These are phyloP conservation scores for Seriola rivoliana DNA, from an alignment of 2,113 vertebrate genomes.

Conservation along the genomic window DNA sequence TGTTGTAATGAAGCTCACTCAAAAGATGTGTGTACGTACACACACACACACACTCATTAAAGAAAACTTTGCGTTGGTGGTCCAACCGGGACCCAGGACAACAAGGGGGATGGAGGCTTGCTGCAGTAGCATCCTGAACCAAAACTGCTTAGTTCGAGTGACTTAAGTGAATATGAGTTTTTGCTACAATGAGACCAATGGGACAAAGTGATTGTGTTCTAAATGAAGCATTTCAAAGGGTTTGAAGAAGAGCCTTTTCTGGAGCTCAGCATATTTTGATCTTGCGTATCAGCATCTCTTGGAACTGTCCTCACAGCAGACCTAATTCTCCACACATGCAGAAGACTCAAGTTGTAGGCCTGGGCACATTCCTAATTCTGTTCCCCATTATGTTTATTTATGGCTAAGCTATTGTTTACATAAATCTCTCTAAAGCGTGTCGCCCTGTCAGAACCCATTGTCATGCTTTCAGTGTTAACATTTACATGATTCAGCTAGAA, in stretches of 20 bases:
- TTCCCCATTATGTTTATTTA: conserved; percentile 31
- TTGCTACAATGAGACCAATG: conserved; percentile 68
- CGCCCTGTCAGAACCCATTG: conserved; percentile 41
- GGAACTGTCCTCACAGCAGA: conserved; percentile 40
- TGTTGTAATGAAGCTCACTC: conserved; percentile 69
- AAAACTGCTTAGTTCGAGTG: conserved; percentile 78
- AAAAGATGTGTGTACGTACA: conserved; percentile 19
- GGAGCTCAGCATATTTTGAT: conserved; percentile 69
- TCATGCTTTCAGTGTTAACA: conserved; percentile 10
- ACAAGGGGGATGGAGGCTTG: conserved; percentile 46
- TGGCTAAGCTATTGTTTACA: conserved; percentile 40
- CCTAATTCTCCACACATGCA: conserved; percentile 13
- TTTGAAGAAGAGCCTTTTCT: conserved; percentile 52
- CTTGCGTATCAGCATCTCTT: conserved; percentile 66
- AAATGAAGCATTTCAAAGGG: conserved; percentile 67
- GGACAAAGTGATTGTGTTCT: conserved; percentile 74
- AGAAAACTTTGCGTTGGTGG: conserved; percentile 63
- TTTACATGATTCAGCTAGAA: conserved; percentile 34
- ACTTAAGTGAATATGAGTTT: conserved; percentile 71
- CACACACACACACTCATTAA: conserved; percentile 63
- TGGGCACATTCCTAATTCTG: conserved; percentile 8
- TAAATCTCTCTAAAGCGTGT: conserved; percentile 44
- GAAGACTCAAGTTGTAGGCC: conserved; percentile 9
- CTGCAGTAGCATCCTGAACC: conserved; percentile 67
- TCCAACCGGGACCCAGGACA: conserved; percentile 55